Conservation (phyloP, 2,113 vertebrate species). For the Nestor notabilis region DNA sequence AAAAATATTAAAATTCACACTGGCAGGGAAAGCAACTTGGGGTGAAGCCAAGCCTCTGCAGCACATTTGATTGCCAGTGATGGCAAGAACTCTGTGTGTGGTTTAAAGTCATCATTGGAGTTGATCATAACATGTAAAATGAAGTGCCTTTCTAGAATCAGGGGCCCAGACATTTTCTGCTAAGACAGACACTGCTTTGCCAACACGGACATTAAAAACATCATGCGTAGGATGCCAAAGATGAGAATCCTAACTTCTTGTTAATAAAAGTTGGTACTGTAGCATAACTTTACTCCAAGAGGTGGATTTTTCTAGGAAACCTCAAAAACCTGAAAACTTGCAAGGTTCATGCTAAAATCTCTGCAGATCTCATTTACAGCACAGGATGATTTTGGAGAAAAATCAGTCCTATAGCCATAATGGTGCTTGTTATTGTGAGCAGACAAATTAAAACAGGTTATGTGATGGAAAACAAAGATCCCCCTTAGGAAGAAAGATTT, state of each 20-base stretch:
- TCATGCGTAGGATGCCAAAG: accelerated
- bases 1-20: not conserved
- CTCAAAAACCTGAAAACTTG: not conserved
- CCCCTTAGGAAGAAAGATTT: not conserved
- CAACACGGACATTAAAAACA: not conserved
- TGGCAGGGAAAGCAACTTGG: not conserved
- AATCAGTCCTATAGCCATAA: not conserved
- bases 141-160: not conserved
- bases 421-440: not conserved
- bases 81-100: not conserved
- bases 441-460: not conserved
- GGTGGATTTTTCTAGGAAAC: not conserved
- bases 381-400: not conserved
- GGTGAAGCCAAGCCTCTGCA: not conserved
- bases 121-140: not conserved
- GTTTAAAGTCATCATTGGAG: not conserved
- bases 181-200: not conserved
- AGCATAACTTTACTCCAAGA: not conserved
- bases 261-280: not conserved
- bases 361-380: not conserved
- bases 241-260: not conserved
- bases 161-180: not conserved
- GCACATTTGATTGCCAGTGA: not conserved
- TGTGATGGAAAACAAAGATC: not conserved
- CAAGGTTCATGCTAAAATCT: not conserved